phyloP scores from a whole-genome alignment of 1,140 invertebrate species.

The Bombus huntii region DNA sequence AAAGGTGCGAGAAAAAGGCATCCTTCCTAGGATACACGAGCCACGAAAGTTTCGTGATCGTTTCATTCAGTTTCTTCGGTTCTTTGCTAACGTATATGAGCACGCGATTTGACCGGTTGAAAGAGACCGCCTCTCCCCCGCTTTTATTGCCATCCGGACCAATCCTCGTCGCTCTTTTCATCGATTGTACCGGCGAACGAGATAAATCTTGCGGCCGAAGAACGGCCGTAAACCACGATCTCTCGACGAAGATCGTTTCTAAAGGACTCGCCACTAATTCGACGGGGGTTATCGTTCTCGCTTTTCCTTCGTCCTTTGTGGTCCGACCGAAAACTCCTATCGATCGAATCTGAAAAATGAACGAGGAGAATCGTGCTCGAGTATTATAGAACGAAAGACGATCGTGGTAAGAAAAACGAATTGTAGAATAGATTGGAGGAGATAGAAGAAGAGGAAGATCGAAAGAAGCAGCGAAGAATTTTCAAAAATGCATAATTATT shows the following conservation, averaged over 20 bases:
- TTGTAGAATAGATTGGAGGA: no score
- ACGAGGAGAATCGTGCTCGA: neutral
- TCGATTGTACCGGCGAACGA: conserved; percentile 45
- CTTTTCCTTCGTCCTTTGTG: neutral
- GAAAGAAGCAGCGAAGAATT: neutral
- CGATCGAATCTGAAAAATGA: conserved; percentile 25
- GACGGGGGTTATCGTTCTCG: conserved; percentile 38
- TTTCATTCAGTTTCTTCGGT: conserved; percentile 42
- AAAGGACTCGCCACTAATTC: conserved; percentile 38
- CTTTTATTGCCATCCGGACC: conserved; percentile 61
- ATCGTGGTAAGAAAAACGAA: neutral
- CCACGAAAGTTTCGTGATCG: conserved; percentile 46
- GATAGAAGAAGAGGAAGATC: neutral
- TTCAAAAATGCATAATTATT: conserved; percentile 51
- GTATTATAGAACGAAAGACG: neutral
- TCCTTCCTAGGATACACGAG: conserved; percentile 36
- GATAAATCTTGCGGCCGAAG: conserved; percentile 52
- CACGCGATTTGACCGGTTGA: conserved; percentile 47
- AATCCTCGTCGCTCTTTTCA: conserved; percentile 51
- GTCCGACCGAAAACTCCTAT: neutral
- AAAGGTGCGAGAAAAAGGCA: neutral
- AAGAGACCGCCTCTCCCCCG: conserved; percentile 34
- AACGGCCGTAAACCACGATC: neutral
- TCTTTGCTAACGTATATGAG: conserved; percentile 46
- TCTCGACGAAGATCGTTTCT: conserved; percentile 1